These are phyloP conservation scores for Serranus cabrilla DNA, from an alignment of 2,797 vertebrate genomes.

Conservation along the genomic window DNA sequence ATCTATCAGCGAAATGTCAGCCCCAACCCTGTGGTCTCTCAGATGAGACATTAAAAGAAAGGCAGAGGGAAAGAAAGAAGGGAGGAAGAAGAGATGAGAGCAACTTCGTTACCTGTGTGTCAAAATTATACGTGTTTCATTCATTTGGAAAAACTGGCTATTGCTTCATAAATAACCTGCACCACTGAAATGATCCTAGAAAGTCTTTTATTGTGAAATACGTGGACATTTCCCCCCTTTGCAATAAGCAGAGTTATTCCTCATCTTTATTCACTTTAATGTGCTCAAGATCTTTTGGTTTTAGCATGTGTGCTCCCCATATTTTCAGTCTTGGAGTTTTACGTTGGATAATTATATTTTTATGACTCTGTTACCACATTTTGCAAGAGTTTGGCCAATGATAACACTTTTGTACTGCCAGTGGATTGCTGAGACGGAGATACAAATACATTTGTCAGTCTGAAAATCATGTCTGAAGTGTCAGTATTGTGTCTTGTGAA, in stretches of 20 bases:
- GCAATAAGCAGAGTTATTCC: not conserved
- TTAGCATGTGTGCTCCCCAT: not conserved
- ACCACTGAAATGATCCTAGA: too few species aligned
- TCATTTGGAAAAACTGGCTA: not conserved
- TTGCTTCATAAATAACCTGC: not conserved
- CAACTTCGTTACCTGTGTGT: not conserved
- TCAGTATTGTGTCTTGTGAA: too few species aligned
- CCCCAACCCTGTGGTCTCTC: constrained; percentile 44
- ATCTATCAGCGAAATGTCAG: constrained; percentile 66
- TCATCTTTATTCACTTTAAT: not conserved
- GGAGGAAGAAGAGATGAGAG: constrained; percentile 10
- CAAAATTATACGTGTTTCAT: constrained; percentile 17
- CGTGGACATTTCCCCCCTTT: not conserved
- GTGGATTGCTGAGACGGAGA: too few species aligned
- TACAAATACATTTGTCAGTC: too few species aligned
- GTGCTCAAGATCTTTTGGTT: not conserved
- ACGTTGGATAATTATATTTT: not conserved
- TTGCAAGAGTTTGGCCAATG: too few species aligned
- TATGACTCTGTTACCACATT: not conserved
- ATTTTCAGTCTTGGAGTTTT: not conserved
- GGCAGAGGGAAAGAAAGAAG: not conserved
- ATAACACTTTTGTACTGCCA: too few species aligned
- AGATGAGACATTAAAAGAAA: constrained; percentile 56
- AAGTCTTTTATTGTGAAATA: not conserved
- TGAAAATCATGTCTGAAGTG: too few species aligned